Conservation (phyloP, 2,888 invertebrate genomes). For the Ophraella communa region DNA sequence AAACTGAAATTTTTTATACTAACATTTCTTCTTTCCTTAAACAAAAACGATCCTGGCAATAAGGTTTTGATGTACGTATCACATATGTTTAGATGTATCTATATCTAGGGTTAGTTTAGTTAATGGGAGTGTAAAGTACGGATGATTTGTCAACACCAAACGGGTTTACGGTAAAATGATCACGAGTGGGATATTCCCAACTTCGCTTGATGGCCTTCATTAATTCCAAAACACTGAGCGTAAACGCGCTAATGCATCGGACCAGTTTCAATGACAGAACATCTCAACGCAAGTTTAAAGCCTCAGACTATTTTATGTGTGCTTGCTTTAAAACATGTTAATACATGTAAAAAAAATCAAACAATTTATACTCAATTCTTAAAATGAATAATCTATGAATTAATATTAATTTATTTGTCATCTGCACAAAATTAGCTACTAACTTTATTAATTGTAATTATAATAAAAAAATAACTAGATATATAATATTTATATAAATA, state of each 20-base stretch:
- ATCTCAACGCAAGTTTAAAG: constrained; percentile 22
- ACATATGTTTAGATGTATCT: constrained; percentile 31
- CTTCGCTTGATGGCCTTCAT: constrained; percentile 44
- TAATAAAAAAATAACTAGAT: too few species aligned
- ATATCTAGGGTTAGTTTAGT: constrained; percentile 43
- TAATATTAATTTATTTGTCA: too few species aligned
- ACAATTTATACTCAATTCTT: too few species aligned
- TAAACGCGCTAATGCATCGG: constrained; percentile 32
- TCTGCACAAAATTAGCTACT: too few species aligned
- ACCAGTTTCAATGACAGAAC: constrained; percentile 34
- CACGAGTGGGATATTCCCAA: constrained; percentile 48
- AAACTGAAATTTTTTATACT: too few species aligned
- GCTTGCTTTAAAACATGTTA: too few species aligned
- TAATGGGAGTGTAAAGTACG: constrained; percentile 55
- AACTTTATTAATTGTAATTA: too few species aligned
- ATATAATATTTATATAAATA: too few species aligned
- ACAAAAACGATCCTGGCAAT: background rate
- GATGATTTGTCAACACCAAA: constrained; percentile 60
- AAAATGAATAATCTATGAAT: too few species aligned
- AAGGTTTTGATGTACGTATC: constrained; percentile 16
- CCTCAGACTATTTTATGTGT: too few species aligned
- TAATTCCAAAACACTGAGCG: constrained; percentile 49
- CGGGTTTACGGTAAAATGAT: constrained; percentile 59
- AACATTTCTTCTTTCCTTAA: background rate
- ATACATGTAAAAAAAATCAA: too few species aligned